Evolutionary conservation across 2,797 vertebrate species (phyloP), one percentile per base, ranked within the genome.

Genomic region (Amazonetta brasiliensis): DNA sequence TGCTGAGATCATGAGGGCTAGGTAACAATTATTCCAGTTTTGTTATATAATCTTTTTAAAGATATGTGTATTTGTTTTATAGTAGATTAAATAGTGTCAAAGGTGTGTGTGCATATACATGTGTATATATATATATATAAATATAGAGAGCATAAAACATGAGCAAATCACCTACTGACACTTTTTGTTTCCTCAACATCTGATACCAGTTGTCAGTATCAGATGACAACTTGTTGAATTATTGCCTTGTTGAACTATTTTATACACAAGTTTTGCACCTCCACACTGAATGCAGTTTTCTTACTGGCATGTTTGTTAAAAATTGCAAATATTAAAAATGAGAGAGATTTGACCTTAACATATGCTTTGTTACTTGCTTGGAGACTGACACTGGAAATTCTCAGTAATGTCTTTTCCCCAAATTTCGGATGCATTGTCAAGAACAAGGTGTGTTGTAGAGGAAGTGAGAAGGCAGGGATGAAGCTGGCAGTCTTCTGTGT

Each of bases 381-480:
- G 71, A 76, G 21, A 33, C 11, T 33, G 30, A 39, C 6, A 8
- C 19, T 30, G 9, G 39, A 76, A 89, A 21, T 26, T 31, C 35
- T 28, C 4, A 7, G 13, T 0, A 18, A 21, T 35, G 19, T 9
- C 18, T 80, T 30, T 37, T 60, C 25, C 26, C 33, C 19, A 17
- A 1, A 59, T 33, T 63, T 52, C 23, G 7, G 23, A 17, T 68
- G 1, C 33, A 7, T 56, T n/a, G 48, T 30, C 12, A 12, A 39
- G 52, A 71, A 44, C 30, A 11, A 16, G 28, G 21, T 19, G 23
- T 15, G 18, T 7, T 7, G 22, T 11, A 31, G 39, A 43, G 35
- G 48, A 6, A n/a, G 43, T 0, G 11, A 0, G 15, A 59, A 33
- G 30, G 39, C 52, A 64, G 41, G 50, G 26, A 18, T 3, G 2